Evolutionary conservation across 2,888 invertebrate species (phyloP), one percentile per base, ranked within the genome.

Genomic region (Orchesella flavescens): DNA sequence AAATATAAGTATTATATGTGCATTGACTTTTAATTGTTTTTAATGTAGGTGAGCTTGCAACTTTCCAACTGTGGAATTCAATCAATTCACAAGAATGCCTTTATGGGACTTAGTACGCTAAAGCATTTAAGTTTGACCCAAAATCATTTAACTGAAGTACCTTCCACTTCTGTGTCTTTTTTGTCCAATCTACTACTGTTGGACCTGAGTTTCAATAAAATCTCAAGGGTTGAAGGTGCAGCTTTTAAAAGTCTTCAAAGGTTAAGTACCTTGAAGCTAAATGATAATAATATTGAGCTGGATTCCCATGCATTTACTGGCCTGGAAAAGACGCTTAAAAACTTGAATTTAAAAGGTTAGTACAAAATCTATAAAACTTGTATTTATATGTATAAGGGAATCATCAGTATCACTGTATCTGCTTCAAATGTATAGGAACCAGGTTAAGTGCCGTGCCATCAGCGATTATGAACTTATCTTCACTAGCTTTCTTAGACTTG

Each of bases 401-500:
- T n/a, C n/a, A n/a, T n/a, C n/a, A n/a, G n/a, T n/a, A n/a, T n/a
- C n/a, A n/a, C n/a, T n/a, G n/a, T n/a, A n/a, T n/a, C n/a, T n/a
- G n/a, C n/a, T 23, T 7, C 34, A 34, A 34, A 7, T 44, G 69
- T 72, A 69, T 83, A 88, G 88, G 86, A 49, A 96, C 96, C 0
- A 92, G 93, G 76, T 95, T 96, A 90, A 94, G 94, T 88, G 91
- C 92, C 72, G 93, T 97, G 13, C 97, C 97, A 0, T 93, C 94
- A 87, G 94, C 95, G 66, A 93, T 97, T 21, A 91, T 93, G 85
- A 95, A 95, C 7, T 91, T 97, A 46, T 93, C 92, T 84, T 94
- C 94, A 68, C 91, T 97, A 86, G 96, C 97, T 0, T 97, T 97
- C 89, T 91, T 97, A 80, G 97, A 97, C 91, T 91, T 97, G 80